Percentiles rank a stretch among this genome's conserved stretches.
Evolutionary conservation across 1,140 invertebrate species (phyloP).

Genomic region (Platorchestia sp.): DNA sequence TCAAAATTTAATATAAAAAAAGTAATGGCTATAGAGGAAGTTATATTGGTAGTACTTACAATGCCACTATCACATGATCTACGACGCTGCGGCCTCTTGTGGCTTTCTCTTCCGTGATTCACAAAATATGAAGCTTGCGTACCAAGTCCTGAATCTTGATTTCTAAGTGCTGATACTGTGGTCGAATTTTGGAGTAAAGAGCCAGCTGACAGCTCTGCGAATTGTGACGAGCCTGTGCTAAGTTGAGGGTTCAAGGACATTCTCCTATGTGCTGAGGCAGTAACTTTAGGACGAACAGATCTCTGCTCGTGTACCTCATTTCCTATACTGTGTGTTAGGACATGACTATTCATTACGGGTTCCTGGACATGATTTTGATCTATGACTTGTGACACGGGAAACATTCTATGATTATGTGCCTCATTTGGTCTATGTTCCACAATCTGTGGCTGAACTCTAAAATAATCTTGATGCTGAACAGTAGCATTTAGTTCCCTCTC

Average conservation of each 20-base stretch:
- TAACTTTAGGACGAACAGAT: not conserved
- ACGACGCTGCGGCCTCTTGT: not conserved
- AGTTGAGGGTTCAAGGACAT: not conserved
- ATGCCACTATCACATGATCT: constrained; percentile 41
- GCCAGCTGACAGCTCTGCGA: not conserved
- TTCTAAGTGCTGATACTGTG: not conserved
- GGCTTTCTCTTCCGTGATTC: not conserved
- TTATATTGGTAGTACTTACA: not conserved
- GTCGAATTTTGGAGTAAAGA: not conserved
- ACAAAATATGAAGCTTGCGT: not conserved
- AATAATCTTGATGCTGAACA: not conserved
- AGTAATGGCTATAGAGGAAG: not conserved
- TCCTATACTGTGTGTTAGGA: not conserved
- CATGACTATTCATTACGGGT: not conserved
- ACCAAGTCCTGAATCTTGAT: not conserved
- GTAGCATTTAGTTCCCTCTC: not conserved
- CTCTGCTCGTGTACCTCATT: not conserved
- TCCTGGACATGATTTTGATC: not conserved
- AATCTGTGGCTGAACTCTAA: not conserved
- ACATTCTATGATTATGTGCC: not conserved
- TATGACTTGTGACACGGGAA: not conserved
- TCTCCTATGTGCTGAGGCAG: not conserved
- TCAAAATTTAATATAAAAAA: not conserved
- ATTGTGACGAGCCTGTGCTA: not conserved
- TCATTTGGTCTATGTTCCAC: not conserved